Conservation (phyloP, 1,140 invertebrate species). For the Aphis craccivora region DNA sequence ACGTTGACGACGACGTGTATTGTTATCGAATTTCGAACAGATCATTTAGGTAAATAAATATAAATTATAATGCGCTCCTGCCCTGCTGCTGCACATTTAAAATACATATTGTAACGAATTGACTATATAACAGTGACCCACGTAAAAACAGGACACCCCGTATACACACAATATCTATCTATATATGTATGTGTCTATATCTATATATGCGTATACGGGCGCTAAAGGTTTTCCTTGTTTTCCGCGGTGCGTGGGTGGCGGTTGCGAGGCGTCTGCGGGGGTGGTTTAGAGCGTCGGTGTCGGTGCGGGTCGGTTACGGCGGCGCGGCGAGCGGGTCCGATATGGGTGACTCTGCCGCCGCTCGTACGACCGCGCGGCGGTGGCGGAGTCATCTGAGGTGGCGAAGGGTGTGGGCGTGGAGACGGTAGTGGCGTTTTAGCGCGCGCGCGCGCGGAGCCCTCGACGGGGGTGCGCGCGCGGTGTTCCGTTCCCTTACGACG, state of each 20-base stretch:
- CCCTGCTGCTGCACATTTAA: no score
- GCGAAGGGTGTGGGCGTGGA: not conserved
- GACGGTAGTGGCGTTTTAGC: not conserved
- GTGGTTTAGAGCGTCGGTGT: not conserved
- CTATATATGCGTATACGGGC: not conserved
- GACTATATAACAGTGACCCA: not conserved
- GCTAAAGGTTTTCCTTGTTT: conserved; percentile 47
- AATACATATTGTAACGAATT: not conserved
- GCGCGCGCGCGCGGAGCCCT: not conserved
- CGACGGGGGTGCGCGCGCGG: conserved; percentile 5
- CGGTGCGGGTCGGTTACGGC: not conserved
- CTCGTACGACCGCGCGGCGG: not conserved
- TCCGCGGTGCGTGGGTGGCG: conserved; percentile 13
- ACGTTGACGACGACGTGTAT: not conserved
- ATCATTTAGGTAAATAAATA: no score
- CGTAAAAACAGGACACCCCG: not conserved
- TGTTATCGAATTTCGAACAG: no score
- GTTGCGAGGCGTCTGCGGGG: conserved; percentile 27
- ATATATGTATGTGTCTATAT: not conserved
- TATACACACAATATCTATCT: not conserved
- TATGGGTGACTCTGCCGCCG: not conserved
- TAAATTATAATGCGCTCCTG: no score
- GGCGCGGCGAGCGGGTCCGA: not conserved
- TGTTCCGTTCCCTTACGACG: conserved; percentile 8
- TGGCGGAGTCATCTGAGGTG: not conserved